Base-by-base conservation (phyloP, 2,797 vertebrate genomes). In the Acanthis flammea region DNA sequence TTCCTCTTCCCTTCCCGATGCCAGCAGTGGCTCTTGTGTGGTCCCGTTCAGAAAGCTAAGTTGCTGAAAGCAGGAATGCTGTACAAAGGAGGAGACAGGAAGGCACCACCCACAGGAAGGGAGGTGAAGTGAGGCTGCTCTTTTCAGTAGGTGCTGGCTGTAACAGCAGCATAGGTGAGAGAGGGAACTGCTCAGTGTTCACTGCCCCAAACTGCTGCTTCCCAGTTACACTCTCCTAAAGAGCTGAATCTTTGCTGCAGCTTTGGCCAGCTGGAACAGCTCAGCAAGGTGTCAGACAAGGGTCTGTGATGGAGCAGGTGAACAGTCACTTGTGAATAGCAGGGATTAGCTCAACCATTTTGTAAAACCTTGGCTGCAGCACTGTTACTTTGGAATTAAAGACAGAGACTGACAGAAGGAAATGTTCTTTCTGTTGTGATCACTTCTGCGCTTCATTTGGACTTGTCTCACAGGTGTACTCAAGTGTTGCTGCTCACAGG, bases 1-100 rank as follows among this genome's bases (percentile, higher is more conserved):
- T 95, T 94, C 81, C 84, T 91, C 91, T 77, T 50, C 27, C 87
- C 72, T 91, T 41, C 42, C 90, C 0, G 92, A 92, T 83, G 89
- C 72, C 95, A 94, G 89, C 92, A 85, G 57, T 95, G 92, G 84
- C 84, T 95, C 87, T 92, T 92, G 94, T 89, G 77, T 85, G 77
- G 86, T 93, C 84, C 87, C 58, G 77, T 93, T 94, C 86, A 95
- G 89, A 94, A 83, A 96, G 85, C 53, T 88, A 94, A 94, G 48
- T 91, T 85, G 91, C 95, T 94, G 95, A 84, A 89, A 92, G 67
- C 94, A 96, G 78, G 81, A 95, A 39, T 65, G 89, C 87, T 91
- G 92, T 85, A 66, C 81, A 92, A 44, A 85, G 91, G 2, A 96
- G 94, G 94, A 94, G 91, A 91, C 94, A 92, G 95, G 75, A 96